phyloP scores from a whole-genome alignment of 2,888 invertebrate genomes.

The Lampropteryx suffumata region DNA sequence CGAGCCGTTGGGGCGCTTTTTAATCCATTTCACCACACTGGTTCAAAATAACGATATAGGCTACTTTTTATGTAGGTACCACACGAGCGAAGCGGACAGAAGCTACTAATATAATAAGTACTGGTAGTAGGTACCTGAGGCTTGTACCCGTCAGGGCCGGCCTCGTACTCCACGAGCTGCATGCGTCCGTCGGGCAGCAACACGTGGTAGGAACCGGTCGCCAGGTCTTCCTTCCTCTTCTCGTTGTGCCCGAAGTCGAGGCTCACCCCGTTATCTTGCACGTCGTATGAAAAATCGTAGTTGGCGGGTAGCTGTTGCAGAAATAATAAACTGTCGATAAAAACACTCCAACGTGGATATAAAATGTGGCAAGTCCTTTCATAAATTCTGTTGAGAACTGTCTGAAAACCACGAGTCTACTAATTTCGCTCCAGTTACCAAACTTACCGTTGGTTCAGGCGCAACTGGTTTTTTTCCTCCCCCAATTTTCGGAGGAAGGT shows the following conservation, averaged over 20 bases:
- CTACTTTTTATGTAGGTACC: too few relatives aligned
- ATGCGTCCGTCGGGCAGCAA: slow-evolving; percentile 85
- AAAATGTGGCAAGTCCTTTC: too few relatives aligned
- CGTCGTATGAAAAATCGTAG: slow-evolving; percentile 86
- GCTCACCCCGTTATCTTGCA: slow-evolving; percentile 81
- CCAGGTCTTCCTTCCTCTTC: slow-evolving; percentile 84
- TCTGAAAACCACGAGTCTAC: too few relatives aligned
- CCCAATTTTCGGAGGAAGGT: slow-evolving; percentile 77
- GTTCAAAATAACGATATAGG: too few relatives aligned
- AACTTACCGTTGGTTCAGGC: slow-evolving; percentile 59
- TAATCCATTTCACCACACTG: too few relatives aligned
- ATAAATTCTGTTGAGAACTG: too few relatives aligned
- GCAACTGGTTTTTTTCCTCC: slow-evolving; percentile 57
- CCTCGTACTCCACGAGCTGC: slow-evolving; percentile 85
- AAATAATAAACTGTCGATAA: background rate
- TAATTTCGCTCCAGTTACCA: too few relatives aligned
- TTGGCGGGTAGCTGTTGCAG: slow-evolving; percentile 81
- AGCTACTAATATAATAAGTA: too few relatives aligned
- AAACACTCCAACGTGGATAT: too few relatives aligned
- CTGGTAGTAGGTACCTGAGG: slow-evolving; percentile 71
- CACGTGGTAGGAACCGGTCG: slow-evolving; percentile 85
- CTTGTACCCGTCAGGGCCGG: slow-evolving; percentile 84
- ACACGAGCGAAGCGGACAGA: too few relatives aligned
- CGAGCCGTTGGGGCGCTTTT: too few relatives aligned
- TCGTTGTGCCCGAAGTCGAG: slow-evolving; percentile 86